Conservation (phyloP, 2,888 invertebrate genomes). For the Phengaris arion region DNA sequence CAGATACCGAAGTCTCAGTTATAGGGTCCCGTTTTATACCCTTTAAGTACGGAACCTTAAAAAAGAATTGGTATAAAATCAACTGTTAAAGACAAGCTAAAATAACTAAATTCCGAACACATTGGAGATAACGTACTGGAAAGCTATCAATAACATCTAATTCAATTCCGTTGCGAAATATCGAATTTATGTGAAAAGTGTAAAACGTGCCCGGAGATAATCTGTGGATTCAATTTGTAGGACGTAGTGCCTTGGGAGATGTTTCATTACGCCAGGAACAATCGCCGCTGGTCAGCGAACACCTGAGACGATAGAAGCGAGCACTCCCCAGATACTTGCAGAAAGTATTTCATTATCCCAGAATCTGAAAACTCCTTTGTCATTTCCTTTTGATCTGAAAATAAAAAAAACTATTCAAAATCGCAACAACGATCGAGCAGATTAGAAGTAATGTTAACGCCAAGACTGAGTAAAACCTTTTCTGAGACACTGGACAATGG, state of each 20-base stretch:
- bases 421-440: neutral
- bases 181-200: conserved; percentile 67
- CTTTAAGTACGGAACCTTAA: neutral
- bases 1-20: too few relatives aligned
- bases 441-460: neutral
- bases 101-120: neutral
- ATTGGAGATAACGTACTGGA: conserved; percentile 4
- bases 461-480: neutral
- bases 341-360: conserved; percentile 14
- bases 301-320: conserved; percentile 47
- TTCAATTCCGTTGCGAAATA: conserved; percentile 47
- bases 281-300: conserved; percentile 48
- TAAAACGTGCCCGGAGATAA: conserved; percentile 65
- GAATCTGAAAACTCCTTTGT: conserved; percentile 1
- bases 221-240: conserved; percentile 72
- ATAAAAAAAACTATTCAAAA: neutral
- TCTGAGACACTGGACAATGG: neutral
- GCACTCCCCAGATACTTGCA: neutral
- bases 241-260: conserved; percentile 63
- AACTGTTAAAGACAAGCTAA: neutral
- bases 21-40: neutral
- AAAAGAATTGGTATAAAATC: neutral
- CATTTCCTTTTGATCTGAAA: neutral
- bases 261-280: conserved; percentile 63
- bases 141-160: conserved; percentile 21